Percentiles rank a stretch among this genome's conserved stretches.
phyloP scores from a whole-genome alignment of 2,888 invertebrate species.

The Drosophila infuscata region DNA sequence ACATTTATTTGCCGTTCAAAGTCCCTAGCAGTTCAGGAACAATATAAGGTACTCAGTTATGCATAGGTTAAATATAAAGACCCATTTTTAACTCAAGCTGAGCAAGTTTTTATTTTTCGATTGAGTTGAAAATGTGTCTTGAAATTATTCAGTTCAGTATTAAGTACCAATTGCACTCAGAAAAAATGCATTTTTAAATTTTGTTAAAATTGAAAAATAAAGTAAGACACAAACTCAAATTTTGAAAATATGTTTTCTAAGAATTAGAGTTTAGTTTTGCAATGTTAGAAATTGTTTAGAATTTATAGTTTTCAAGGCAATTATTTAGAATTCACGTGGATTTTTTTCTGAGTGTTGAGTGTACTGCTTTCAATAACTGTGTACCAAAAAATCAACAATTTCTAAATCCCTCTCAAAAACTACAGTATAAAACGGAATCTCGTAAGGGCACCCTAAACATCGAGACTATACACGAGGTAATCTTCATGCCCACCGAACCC shows the following conservation, averaged over 20 bases:
- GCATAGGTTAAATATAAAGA: conserved; percentile 26
- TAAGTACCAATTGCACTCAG: background rate
- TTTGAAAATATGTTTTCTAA: too few species aligned
- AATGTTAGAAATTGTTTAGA: too few species aligned
- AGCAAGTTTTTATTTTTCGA: background rate
- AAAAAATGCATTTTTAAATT: background rate
- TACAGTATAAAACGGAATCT: conserved; percentile 59
- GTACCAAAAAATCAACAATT: background rate
- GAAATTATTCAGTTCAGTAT: background rate
- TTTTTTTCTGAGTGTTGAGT: background rate
- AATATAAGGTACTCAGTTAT: conserved; percentile 48
- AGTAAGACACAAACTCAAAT: too few species aligned
- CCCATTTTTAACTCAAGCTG: background rate
- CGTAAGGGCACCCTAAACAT: conserved; percentile 64
- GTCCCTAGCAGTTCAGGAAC: conserved; percentile 39
- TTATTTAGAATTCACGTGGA: background rate
- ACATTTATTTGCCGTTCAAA: conserved; percentile 26
- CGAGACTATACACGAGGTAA: conserved; percentile 82
- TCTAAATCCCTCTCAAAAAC: background rate
- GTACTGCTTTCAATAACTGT: background rate
- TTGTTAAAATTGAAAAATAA: too few species aligned
- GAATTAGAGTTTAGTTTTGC: too few species aligned
- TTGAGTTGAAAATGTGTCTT: background rate
- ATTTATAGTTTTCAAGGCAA: background rate
- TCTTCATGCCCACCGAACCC: conserved; percentile 83